These are phyloP conservation scores for Dreissena rostriformis DNA, from an alignment of 1,140 invertebrate species.

Conservation along the genomic window DNA sequence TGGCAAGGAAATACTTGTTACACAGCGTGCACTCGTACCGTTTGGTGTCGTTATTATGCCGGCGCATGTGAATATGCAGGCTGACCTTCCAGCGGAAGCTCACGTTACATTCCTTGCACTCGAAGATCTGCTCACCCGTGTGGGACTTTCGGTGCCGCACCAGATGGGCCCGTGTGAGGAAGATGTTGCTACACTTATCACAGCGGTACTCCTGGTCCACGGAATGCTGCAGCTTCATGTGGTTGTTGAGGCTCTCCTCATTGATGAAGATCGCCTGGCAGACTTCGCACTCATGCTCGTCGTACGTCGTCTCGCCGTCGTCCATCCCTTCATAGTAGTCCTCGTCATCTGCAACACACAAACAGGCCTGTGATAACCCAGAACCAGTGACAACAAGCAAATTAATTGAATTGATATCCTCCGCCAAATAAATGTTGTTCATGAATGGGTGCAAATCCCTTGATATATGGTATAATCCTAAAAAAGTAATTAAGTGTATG, in stretches of 20 bases:
- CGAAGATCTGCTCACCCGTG: conserved; percentile 38
- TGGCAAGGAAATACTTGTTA: conserved; percentile 46
- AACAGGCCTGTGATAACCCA: too few species aligned
- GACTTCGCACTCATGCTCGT: conserved; percentile 43
- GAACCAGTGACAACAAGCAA: too few species aligned
- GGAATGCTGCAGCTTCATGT: conserved; percentile 25
- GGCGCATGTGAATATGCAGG: conserved; percentile 46
- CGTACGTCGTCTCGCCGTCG: conserved; percentile 23
- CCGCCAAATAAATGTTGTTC: too few species aligned
- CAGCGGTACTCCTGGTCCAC: conserved; percentile 35
- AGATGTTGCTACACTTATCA: conserved; percentile 37
- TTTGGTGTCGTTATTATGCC: conserved; percentile 39
- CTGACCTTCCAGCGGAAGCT: conserved; percentile 45
- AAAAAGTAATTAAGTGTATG: too few species aligned
- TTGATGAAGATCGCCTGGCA: conserved; percentile 44
- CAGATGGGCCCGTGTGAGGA: conserved; percentile 36
- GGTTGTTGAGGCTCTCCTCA: conserved; percentile 29
- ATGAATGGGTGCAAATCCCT: too few species aligned
- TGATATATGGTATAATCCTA: too few species aligned
- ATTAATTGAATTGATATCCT: too few species aligned
- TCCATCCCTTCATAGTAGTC: conserved; percentile 2
- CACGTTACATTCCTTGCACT: conserved; percentile 47
- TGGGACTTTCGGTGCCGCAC: conserved; percentile 30
- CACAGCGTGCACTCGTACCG: conserved; percentile 30
- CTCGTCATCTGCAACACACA: not conserved